Evolutionary conservation across 2,113 vertebrate genomes (phyloP), one percentile per base, ranked within the genome.

Genomic region (Chaetops frenatus): DNA sequence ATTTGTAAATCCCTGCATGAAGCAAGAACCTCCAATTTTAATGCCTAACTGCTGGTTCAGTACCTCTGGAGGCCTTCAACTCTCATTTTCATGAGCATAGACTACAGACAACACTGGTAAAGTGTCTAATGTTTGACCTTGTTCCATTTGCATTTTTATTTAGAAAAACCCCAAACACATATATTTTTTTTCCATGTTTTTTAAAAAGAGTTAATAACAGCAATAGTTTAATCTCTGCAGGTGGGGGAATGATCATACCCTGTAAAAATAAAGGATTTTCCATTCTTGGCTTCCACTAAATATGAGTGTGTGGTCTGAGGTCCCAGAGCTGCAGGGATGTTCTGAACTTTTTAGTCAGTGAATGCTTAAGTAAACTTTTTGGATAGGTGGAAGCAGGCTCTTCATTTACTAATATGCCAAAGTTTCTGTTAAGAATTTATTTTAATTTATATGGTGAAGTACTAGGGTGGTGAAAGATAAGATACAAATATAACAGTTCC

Each of bases 281-380:
- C 57, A 38, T 96, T 93, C 70, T 72, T 95, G 94, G 91, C 93
- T 88, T 90, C 77, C n/a, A 79, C 24, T 45, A 69, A 64, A 69
- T 25, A 44, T 0, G 5, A 86, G 80, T 96, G 96, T 96, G 95
- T 96, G 96, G 94, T 94, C 96, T 88, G 72, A 88, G 67, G 69
- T 90, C 80, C 76, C 93, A 89, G 57, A 93, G 87, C 78, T 90
- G 60, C 90, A 76, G 61, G 82, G 44, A 67, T 93, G 92, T 83
- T 92, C 89, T 93, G 85, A 90, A 91, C 80, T 70, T 88, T 90
- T 62, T 28, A 69, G 22, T 64, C 25, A 44, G 42, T 48, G 60
- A 56, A 56, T 35, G 31, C 12, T 23, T 42, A 62, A 93, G 54
- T 60, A 47, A 91, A 36, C 28, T 81, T 78, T 67, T 86, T 71